A percentile compares a stretch with the other conserved stretches of the same genome.
Evolutionary conservation across 2,113 vertebrate genomes (phyloP).

Genomic region (Andinoacara biseriatus): DNA sequence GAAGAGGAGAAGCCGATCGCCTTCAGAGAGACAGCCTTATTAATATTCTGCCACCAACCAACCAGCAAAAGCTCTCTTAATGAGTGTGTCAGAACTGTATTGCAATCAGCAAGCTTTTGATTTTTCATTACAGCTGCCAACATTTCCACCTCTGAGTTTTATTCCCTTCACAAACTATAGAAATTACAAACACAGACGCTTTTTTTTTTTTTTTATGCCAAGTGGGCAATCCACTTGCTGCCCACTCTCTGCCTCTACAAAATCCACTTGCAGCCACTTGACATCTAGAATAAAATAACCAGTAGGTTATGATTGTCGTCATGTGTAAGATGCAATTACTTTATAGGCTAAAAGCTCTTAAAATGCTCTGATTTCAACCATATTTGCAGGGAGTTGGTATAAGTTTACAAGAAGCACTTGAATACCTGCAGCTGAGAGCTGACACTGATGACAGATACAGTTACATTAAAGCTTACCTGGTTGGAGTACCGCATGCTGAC

Average conservation of each 20-base stretch:
- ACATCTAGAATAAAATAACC: background rate
- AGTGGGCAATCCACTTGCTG: slow-evolving; percentile 5
- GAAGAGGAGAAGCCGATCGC: background rate
- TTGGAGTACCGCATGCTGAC: slow-evolving; percentile 98
- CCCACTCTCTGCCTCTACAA: background rate
- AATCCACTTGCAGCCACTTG: slow-evolving; percentile 5
- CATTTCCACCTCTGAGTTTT: background rate
- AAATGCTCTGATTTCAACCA: background rate
- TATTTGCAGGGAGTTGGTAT: background rate
- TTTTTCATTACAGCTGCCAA: background rate
- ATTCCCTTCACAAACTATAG: background rate
- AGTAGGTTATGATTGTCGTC: background rate
- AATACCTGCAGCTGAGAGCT: background rate
- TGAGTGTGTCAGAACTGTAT: background rate
- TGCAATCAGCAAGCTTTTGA: background rate
- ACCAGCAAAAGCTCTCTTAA: background rate
- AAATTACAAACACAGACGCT: background rate
- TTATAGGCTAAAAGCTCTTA: background rate
- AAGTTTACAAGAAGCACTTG: background rate
- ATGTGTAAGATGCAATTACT: background rate
- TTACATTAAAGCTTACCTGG: slow-evolving; percentile 82
- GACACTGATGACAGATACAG: background rate
- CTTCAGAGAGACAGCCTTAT: background rate
- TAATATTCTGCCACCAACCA: background rate
- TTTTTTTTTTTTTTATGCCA: background rate